Evolutionary conservation across 1,140 invertebrate species (phyloP).

Genomic region (Liolophura sinensis): DNA sequence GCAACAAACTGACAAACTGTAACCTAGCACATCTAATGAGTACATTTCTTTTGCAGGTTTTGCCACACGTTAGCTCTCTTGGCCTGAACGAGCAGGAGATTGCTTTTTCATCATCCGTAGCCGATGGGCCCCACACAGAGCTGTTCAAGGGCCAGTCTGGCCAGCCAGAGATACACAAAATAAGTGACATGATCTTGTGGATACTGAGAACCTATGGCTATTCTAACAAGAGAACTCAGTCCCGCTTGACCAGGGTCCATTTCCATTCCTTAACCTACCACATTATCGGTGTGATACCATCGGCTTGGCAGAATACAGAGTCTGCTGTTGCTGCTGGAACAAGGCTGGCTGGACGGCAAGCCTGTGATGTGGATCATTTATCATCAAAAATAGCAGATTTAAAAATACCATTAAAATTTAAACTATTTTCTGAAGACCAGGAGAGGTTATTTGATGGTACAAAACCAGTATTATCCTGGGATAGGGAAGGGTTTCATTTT

Average conservation of each 20-base stretch:
- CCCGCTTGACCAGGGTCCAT: slow-evolving; percentile 59
- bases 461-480: slow-evolving; percentile 56
- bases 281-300: slow-evolving; percentile 51
- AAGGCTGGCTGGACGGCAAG: slow-evolving; percentile 56
- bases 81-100: slow-evolving; percentile 61
- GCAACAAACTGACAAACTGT: no score
- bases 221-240: slow-evolving; percentile 40
- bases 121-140: slow-evolving; percentile 53
- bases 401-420: slow-evolving; percentile 52
- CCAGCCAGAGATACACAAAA: slow-evolving; percentile 51
- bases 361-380: slow-evolving; percentile 54
- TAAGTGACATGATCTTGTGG: slow-evolving; percentile 61
- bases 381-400: slow-evolving; percentile 48
- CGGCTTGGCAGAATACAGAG: slow-evolving; percentile 56
- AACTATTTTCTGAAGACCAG: slow-evolving; percentile 50
- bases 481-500: slow-evolving; percentile 55
- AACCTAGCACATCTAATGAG: not conserved
- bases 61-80: slow-evolving; percentile 55
- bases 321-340: slow-evolving; percentile 59
- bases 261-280: slow-evolving; percentile 63
- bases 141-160: slow-evolving; percentile 39
- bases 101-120: slow-evolving; percentile 54
- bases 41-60: slow-evolving; percentile 45
- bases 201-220: slow-evolving; percentile 55
- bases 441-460: slow-evolving; percentile 40